Percentiles rank a stretch among this genome's conserved stretches.
Evolutionary conservation across 2,797 vertebrate genomes (phyloP).

Genomic region (Chrysolophus pictus): DNA sequence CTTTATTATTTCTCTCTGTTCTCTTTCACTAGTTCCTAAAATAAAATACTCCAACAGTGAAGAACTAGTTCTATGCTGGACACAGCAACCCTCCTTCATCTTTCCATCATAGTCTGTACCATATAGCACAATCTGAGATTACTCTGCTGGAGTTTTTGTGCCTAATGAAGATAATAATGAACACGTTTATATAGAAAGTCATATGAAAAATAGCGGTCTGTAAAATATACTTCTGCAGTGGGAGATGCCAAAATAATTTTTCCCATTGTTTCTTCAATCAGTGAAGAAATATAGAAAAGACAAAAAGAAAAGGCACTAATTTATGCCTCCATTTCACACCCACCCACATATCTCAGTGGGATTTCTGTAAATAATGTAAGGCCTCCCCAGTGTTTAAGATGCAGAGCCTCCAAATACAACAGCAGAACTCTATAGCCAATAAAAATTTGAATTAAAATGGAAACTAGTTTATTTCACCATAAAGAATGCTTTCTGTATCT

Average conservation of each 20-base stretch:
- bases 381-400: background rate
- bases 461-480: conserved; percentile 59
- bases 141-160: background rate
- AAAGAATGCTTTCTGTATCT: conserved; percentile 47
- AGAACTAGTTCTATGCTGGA: background rate
- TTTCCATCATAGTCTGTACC: background rate
- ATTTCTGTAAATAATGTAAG: conserved; percentile 37
- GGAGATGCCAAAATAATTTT: background rate
- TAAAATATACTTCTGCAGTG: background rate
- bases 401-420: background rate
- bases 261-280: background rate
- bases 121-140: background rate
- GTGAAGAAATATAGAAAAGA: background rate
- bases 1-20: background rate
- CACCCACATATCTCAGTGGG: background rate
- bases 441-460: conserved; percentile 56
- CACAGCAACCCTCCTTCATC: background rate
- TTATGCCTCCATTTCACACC: background rate
- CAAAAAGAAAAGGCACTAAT: conserved; percentile 1
- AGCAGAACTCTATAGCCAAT: background rate
- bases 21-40: background rate
- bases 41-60: background rate
- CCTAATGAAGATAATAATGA: background rate
- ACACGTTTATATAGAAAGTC: background rate
- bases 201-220: background rate